Evolutionary conservation across 1,140 invertebrate species (phyloP).

Genomic region (Cheumatopsyche charites): DNA sequence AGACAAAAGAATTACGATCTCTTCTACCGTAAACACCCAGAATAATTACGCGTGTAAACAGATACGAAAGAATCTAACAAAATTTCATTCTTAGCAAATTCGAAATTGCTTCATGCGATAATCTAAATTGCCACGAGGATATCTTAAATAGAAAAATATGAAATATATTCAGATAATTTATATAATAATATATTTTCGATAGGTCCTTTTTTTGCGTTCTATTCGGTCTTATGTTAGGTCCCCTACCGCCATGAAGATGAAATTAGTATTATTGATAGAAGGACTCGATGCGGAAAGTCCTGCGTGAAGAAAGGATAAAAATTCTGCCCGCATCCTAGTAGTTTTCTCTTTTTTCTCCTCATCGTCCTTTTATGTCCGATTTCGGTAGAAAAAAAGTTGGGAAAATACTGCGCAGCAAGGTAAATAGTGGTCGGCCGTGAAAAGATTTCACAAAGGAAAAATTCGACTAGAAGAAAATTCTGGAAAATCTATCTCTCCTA

Average conservation of each 20-base stretch:
- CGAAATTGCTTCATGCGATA: too few relatives aligned
- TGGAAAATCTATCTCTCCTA: too few relatives aligned
- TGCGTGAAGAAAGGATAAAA: slow-evolving; percentile 40
- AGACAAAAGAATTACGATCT: slow-evolving; percentile 37
- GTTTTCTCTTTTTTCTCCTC: slow-evolving; percentile 16
- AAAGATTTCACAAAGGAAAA: slow-evolving; percentile 20
- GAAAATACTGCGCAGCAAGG: slow-evolving; percentile 26
- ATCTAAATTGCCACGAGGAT: too few relatives aligned
- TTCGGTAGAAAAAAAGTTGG: slow-evolving; percentile 11
- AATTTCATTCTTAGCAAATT: too few relatives aligned
- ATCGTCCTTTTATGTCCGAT: slow-evolving; percentile 30
- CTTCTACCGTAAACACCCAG: slow-evolving; percentile 11
- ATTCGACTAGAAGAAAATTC: slow-evolving; percentile 16
- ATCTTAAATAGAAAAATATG: too few relatives aligned
- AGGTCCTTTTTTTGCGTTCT: slow-evolving; percentile 11
- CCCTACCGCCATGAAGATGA: slow-evolving; percentile 18
- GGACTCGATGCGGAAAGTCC: slow-evolving; percentile 34
- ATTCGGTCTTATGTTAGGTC: slow-evolving; percentile 15
- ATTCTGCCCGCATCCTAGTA: slow-evolving; percentile 32
- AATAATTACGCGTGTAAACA: slow-evolving; percentile 37
- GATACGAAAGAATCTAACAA: slow-evolving; percentile 22
- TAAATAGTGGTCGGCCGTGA: slow-evolving; percentile 33
- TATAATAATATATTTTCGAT: background rate
- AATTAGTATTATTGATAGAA: slow-evolving; percentile 40
- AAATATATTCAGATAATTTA: too few relatives aligned